Percentiles rank a stretch among this genome's conserved stretches.
These are phyloP conservation scores for Ariopsis seemanni DNA, from an alignment of 2,113 vertebrate species.

Conservation along the genomic window DNA sequence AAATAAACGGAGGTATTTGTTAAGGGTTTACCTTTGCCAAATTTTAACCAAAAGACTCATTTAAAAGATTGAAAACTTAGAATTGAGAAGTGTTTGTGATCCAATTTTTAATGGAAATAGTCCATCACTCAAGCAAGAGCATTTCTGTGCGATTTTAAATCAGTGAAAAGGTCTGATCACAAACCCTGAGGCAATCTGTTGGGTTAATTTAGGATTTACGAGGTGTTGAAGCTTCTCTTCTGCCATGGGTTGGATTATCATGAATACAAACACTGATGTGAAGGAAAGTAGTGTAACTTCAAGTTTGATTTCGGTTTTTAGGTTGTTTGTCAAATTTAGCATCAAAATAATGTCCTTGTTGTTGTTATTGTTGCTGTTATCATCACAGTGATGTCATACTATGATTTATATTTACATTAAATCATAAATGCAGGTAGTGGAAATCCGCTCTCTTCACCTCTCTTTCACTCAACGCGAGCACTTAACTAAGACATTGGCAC, in stretches of 20 bases:
- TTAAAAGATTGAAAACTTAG: background rate
- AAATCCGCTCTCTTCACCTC: background rate
- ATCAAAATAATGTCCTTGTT: background rate
- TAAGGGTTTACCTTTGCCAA: background rate
- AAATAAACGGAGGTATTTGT: background rate
- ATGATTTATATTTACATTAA: background rate
- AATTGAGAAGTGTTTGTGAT: background rate
- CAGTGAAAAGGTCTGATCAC: background rate
- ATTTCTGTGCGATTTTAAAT: background rate
- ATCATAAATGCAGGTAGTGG: background rate
- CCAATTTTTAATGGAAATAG: background rate
- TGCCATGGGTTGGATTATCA: background rate
- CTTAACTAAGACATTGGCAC: background rate
- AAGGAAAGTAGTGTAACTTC: background rate
- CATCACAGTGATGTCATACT: background rate
- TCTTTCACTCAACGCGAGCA: background rate
- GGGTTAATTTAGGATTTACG: background rate
- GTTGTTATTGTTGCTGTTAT: background rate
- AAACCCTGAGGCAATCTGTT: background rate
- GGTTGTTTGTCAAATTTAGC: background rate
- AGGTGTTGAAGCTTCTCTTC: background rate
- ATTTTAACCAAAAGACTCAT: background rate
- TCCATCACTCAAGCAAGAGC: background rate
- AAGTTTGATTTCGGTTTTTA: background rate
- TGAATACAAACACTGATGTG: background rate